Conservation (phyloP, 2,113 vertebrate genomes). For the Mastomys coucha region DNA sequence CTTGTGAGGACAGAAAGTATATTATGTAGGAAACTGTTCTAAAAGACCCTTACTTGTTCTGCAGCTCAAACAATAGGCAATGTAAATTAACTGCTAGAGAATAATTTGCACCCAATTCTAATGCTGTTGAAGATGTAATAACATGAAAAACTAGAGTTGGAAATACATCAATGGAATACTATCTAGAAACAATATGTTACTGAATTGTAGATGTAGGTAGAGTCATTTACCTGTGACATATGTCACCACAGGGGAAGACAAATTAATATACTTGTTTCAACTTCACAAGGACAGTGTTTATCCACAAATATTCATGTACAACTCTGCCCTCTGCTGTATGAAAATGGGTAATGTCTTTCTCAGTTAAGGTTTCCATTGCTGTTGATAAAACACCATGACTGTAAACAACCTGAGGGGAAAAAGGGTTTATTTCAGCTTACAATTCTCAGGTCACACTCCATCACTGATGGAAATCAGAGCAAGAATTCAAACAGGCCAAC, state of each 20-base stretch:
- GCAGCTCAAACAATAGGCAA: neutral
- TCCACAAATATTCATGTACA: neutral
- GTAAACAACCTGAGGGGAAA: neutral
- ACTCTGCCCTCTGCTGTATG: conserved; percentile 71
- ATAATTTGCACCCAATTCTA: conserved; percentile 17
- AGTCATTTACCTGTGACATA: conserved; percentile 7
- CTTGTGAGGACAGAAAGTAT: conserved; percentile 22
- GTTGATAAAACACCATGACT: neutral
- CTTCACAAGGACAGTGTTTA: conserved; percentile 7
- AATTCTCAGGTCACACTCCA: neutral
- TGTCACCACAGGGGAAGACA: neutral
- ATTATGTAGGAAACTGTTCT: neutral
- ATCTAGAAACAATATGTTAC: neutral
- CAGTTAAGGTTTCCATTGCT: neutral
- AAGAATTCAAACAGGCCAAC: neutral
- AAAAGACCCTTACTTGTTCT: neutral
- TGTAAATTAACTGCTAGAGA: conserved; percentile 45
- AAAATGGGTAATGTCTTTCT: conserved; percentile 14
- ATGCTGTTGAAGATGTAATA: neutral
- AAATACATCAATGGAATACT: neutral
- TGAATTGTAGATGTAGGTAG: neutral
- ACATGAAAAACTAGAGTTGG: conserved; percentile 26
- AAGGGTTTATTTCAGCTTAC: neutral
- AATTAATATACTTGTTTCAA: neutral
- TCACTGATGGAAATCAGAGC: neutral